phyloP scores from a whole-genome alignment of 1,140 invertebrate genomes.

The Caerostris darwini region DNA sequence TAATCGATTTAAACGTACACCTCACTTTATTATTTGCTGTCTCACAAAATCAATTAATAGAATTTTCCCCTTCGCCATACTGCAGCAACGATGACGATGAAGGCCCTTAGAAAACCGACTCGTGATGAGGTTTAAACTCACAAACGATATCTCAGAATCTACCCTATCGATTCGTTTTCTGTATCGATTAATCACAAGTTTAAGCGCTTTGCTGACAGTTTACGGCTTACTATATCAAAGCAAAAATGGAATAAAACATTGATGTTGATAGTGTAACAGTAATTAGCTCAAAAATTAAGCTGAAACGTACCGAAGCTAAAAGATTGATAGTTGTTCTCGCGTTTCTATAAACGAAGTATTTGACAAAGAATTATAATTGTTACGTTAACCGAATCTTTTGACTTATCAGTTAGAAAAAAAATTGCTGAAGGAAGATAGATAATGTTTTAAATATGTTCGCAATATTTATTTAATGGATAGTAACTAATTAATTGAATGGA shows the following conservation, averaged over 20 bases:
- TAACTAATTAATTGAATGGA: too few relatives aligned
- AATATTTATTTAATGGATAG: too few relatives aligned
- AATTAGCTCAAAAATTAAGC: background rate
- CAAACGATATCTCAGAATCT: constrained; percentile 45
- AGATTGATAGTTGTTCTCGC: background rate
- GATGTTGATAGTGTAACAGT: background rate
- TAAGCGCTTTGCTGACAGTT: background rate
- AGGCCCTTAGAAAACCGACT: background rate
- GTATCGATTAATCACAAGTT: constrained; percentile 31
- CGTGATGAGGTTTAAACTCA: background rate
- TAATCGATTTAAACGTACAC: constrained; percentile 39
- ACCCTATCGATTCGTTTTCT: constrained; percentile 12
- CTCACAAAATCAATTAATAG: constrained; percentile 50
- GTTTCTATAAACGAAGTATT: too few relatives aligned
- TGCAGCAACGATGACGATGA: background rate
- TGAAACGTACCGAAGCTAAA: background rate
- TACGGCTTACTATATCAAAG: background rate
- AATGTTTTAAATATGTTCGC: too few relatives aligned
- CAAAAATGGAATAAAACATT: background rate
- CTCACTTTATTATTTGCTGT: constrained; percentile 33
- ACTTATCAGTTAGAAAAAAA: too few relatives aligned
- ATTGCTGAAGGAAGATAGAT: too few relatives aligned
- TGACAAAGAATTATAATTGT: too few relatives aligned
- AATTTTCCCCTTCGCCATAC: constrained; percentile 8
- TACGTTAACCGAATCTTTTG: too few relatives aligned